Percentiles rank a stretch among this genome's conserved stretches.
These are phyloP conservation scores for Hoplostethus atlanticus DNA, from an alignment of 2,797 vertebrate species.

Conservation along the genomic window DNA sequence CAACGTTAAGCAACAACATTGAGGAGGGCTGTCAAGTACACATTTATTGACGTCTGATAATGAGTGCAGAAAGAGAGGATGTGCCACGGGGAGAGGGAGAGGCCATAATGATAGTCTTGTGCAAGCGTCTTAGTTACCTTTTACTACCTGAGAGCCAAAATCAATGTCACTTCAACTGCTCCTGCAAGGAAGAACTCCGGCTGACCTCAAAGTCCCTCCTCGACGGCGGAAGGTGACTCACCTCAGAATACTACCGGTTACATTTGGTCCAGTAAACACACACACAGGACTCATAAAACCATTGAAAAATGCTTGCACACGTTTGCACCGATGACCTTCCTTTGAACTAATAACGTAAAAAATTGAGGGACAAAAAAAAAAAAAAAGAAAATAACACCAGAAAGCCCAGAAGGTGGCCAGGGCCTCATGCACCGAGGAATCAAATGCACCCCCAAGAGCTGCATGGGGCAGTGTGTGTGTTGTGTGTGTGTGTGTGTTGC, in stretches of 20 bases:
- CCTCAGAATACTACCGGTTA: slow-evolving; percentile 52
- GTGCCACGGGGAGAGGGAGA: slow-evolving; percentile 24
- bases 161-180: slow-evolving; percentile 60
- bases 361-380: neutral
- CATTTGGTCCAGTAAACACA: slow-evolving; percentile 64
- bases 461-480: slow-evolving; percentile 29
- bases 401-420: neutral
- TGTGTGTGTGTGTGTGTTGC: slow-evolving; percentile 45
- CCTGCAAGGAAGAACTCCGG: slow-evolving; percentile 55
- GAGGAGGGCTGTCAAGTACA: slow-evolving; percentile 17
- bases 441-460: slow-evolving; percentile 14
- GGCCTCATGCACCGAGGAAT: too few relatives aligned
- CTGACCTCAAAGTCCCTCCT: slow-evolving; percentile 58
- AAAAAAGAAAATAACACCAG: neutral
- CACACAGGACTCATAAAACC: slow-evolving; percentile 43
- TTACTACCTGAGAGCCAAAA: slow-evolving; percentile 55
- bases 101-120: slow-evolving; percentile 67
- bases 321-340: neutral
- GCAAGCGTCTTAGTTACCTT: slow-evolving; percentile 64
- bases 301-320: slow-evolving; percentile 4
- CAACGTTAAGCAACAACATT: neutral
- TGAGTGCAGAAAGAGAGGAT: slow-evolving; percentile 20
- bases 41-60: slow-evolving; percentile 45
- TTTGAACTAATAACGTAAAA: slow-evolving; percentile 12
- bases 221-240: slow-evolving; percentile 65